phyloP scores from a whole-genome alignment of 2,797 vertebrate genomes.

The Lepus townsendii region DNA sequence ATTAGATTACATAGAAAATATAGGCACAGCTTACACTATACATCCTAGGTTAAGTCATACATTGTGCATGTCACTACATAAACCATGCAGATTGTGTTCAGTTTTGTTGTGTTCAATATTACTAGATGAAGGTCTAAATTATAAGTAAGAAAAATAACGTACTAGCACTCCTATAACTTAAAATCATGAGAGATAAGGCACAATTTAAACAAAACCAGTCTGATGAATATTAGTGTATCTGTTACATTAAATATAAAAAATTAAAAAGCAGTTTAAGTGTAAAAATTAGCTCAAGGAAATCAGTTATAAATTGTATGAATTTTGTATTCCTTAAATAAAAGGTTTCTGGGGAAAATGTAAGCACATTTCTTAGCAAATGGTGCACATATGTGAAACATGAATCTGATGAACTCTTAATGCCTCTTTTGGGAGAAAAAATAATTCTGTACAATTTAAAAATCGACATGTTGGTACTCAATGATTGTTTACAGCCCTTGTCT shows the following conservation, averaged over 20 bases:
- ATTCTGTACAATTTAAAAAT: not conserved
- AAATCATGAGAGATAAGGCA: not conserved
- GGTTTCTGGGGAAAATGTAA: not conserved
- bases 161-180: not conserved
- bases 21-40: not conserved
- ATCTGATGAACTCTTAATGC: not conserved
- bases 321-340: too few species aligned
- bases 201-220: not conserved
- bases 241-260: not conserved
- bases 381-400: not conserved
- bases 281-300: not conserved
- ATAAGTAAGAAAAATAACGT: not conserved
- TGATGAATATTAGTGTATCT: not conserved
- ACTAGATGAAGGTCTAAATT: not conserved
- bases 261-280: not conserved
- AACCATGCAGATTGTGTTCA: not conserved
- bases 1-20: not conserved
- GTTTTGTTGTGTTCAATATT: not conserved
- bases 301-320: too few species aligned
- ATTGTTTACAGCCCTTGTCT: too few species aligned
- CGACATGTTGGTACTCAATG: too few species aligned
- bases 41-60: not conserved
- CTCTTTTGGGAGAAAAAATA: not conserved
- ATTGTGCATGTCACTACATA: not conserved
- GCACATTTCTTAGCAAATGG: not conserved